Base-by-base conservation (phyloP, 2,888 invertebrate genomes). In the Osedax fenrisi region DNA sequence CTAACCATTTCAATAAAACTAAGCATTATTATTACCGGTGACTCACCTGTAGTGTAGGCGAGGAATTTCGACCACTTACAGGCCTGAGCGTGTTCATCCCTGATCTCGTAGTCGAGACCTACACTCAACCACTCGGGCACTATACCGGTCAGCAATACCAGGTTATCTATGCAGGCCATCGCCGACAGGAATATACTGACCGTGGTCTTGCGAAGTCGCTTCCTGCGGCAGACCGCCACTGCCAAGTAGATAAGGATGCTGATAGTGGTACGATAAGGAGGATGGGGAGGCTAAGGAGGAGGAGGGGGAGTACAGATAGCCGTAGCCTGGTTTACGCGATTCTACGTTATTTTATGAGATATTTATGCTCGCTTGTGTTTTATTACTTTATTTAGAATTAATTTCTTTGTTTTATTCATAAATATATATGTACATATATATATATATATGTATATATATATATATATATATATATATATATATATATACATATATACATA, bases 111-210 rank as follows among this genome's bases (percentile, higher is more conserved):
- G 3, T 75, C 61, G 22, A 74, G 64, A 22, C 27, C 67, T 24
- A 69, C 73, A 22, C 77, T 77, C 61, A 79, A 70, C 78, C 78
- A 78, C 56, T 79, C 79, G 0, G 79, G 79, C 3, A 79, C 26
- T 75, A 79, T 78, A n/a, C 79, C 79, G 0, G 76, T 74, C 23
- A 78, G 22, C 23, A 79, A 75, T 2, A 76, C 77, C 0, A 72
- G 26, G 59, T 77, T 64, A 69, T 79, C 79, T n/a, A 77, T 77
- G 17, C 77, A 25, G 3, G 79, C 78, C 76, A 79, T 78, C 3
- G 75, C 26, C 17, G 73, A 66, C 27, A 79, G 77, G 74, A 78
- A 79, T 2, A 78, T 72, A 23, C 76, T 73, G 5, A 78, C 78
- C 22, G 79, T 76, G 1, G 78, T 79, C 3, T 68, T 68, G 27